Percentiles rank a stretch among this genome's conserved stretches.
phyloP scores from a whole-genome alignment of 2,113 vertebrate species.

The Dipodomys ordii region DNA sequence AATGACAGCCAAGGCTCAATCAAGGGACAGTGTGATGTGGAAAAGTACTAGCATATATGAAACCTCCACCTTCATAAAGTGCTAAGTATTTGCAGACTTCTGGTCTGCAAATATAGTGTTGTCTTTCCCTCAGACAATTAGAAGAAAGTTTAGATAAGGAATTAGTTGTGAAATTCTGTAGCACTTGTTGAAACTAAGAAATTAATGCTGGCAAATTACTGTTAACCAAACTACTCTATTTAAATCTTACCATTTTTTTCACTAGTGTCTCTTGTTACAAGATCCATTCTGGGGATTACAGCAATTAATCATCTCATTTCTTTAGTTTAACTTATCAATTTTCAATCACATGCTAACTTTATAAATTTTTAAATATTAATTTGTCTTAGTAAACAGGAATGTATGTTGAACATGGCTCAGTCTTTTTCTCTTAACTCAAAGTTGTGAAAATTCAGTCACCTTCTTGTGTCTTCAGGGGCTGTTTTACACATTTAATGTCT shows the following conservation, averaged over 20 bases:
- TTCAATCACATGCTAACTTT: conserved; percentile 40
- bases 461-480: background rate
- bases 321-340: background rate
- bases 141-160: background rate
- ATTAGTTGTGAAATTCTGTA: background rate
- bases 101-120: background rate
- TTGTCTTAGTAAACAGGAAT: conserved; percentile 2
- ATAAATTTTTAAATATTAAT: conserved; percentile 28
- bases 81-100: background rate
- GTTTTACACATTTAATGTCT: conserved; percentile 3
- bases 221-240: background rate
- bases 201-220: background rate
- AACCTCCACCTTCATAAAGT: background rate
- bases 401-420: background rate
- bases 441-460: background rate
- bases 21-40: background rate
- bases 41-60: background rate
- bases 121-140: background rate
- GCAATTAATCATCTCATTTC: background rate
- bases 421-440: background rate
- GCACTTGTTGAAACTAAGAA: conserved; percentile 7
- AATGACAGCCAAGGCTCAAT: background rate
- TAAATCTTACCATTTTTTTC: background rate
- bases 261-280: background rate
- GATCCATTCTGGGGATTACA: background rate